Evolutionary conservation across 2,888 invertebrate genomes (phyloP).

Genomic region (Tenthredo scrophulariae): DNA sequence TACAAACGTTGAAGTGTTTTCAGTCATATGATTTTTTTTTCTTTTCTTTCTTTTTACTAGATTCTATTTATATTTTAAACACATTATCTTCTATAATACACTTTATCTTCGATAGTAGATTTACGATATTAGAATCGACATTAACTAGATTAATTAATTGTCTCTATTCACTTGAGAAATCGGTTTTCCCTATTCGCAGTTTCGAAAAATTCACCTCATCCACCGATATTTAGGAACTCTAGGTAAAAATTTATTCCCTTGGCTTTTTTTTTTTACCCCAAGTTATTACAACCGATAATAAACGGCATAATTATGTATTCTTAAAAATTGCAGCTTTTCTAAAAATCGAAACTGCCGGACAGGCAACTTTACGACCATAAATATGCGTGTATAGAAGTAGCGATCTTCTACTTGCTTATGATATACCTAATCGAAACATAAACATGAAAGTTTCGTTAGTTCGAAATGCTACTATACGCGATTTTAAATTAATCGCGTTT

Average conservation of each 20-base stretch:
- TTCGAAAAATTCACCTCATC: neutral
- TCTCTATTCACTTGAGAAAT: slow-evolving; percentile 27
- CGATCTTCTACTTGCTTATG: neutral
- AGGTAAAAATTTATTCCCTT: slow-evolving; percentile 2
- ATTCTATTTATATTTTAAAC: slow-evolving; percentile 1
- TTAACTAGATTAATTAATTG: slow-evolving; percentile 15
- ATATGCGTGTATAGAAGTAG: neutral
- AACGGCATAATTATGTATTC: neutral
- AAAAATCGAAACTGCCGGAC: neutral
- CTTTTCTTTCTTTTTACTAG: neutral
- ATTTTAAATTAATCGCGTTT: neutral
- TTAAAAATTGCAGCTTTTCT: neutral
- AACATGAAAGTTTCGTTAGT: neutral
- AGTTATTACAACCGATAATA: neutral
- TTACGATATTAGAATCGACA: slow-evolving; percentile 26
- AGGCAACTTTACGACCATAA: neutral
- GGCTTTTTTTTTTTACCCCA: neutral
- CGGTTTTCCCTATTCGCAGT: neutral
- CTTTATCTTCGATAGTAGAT: neutral
- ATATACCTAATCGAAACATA: slow-evolving; percentile 16
- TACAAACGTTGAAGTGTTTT: slow-evolving; percentile 24
- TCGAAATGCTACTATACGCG: neutral
- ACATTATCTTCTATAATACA: slow-evolving; percentile 29
- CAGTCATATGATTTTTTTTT: neutral
- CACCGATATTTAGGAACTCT: slow-evolving; percentile 24